Evolutionary conservation across 2,888 invertebrate species (phyloP).

Genomic region (Lasioglossum figueresi): DNA sequence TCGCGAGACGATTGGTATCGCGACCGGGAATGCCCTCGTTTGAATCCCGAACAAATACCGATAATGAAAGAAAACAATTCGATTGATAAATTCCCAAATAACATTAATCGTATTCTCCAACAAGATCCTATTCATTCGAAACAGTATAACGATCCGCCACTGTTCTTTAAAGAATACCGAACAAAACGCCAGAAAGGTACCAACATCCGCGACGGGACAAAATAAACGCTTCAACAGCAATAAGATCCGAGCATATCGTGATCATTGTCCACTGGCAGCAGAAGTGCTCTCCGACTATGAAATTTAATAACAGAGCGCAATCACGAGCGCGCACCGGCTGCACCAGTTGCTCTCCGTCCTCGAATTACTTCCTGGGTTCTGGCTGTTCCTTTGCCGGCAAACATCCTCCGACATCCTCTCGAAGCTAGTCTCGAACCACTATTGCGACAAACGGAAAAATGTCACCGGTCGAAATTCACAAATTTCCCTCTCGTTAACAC

Average conservation of each 20-base stretch:
- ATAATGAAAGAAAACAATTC: too few species aligned
- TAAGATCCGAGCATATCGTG: neutral
- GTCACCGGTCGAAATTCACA: neutral
- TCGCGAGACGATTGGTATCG: too few species aligned
- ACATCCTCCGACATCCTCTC: neutral
- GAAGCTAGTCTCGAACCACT: neutral
- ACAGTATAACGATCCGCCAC: neutral
- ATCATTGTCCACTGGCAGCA: neutral
- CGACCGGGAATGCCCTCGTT: too few species aligned
- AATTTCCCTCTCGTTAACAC: slow-evolving; percentile 24
- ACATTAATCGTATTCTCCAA: too few species aligned
- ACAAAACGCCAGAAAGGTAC: neutral
- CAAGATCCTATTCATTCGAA: neutral
- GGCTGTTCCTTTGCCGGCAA: neutral
- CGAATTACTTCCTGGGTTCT: neutral
- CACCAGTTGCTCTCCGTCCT: neutral
- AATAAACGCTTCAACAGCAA: slow-evolving; percentile 1
- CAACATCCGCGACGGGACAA: neutral
- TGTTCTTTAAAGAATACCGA: neutral
- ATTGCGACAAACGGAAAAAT: neutral
- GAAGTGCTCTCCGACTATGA: neutral
- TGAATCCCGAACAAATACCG: too few species aligned
- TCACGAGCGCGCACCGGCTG: neutral
- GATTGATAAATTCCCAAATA: too few species aligned
- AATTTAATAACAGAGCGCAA: slow-evolving; percentile 1